Base-by-base conservation (phyloP, 2,797 vertebrate species). In the Peromyscus attwateri region DNA sequence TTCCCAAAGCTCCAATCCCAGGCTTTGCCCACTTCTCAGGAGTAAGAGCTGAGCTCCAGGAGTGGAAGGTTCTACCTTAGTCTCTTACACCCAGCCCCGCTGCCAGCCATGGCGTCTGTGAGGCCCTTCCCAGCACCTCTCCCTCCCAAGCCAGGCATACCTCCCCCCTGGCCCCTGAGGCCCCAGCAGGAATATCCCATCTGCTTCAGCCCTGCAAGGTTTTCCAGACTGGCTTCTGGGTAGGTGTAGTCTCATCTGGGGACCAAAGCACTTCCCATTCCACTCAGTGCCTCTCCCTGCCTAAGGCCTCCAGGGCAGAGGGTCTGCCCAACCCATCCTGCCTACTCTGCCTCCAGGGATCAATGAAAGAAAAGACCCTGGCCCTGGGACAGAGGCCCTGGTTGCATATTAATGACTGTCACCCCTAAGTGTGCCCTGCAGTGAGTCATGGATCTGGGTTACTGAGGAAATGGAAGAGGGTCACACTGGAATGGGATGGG, bases 391-490 rank as follows among this genome's bases (percentile, higher is more conserved):
- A 1, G 0, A n/a, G 55, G 73, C 75, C 31, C 34, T 12, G 0
- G 3, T 11, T 14, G 27, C 7, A 16, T 14, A 40, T n/a, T 52
- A 31, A 43, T 13, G 60, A n/a, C 16, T 0, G 0, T 34, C 25
- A 62, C 57, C 11, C 76, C 80, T 34, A 13, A 8, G 0, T 2
- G 2, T 1, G 16, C 66, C 68, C 77, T 23, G 14, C 19, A n/a
- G 5, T 43, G 1, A 1, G 0, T n/a, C 37, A 9, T 21, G 55
- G 89, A 57, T 0, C 0, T 0, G 1, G 37, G 92, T 75, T 95
- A 82, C 95, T 6, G 49, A 60, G 85, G 93, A 40, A 62, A 82
- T 0, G 31, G 88, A 13, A 77, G 68, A 27, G 1, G 34, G 95
- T 71, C 4, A 1, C 8, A 0, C 17, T 5, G 52, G 23, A 34